These are phyloP conservation scores for Macrocentrus cingulum DNA, from an alignment of 1,140 invertebrate species.

Conservation along the genomic window DNA sequence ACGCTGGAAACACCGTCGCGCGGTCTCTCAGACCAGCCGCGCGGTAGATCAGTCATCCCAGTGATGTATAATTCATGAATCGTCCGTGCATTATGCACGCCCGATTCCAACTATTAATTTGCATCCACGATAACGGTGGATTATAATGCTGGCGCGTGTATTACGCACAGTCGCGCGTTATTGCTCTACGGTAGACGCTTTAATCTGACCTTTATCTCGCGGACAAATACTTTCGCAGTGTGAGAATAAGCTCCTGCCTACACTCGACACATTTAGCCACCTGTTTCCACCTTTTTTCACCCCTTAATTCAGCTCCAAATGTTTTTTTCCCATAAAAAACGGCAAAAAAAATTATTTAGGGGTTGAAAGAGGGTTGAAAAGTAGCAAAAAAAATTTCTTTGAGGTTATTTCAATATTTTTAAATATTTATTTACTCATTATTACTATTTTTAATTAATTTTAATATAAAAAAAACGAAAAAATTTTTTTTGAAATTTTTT, in stretches of 20 bases:
- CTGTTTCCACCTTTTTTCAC: too few species aligned
- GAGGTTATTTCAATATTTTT: too few species aligned
- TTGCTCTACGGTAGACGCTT: conserved; percentile 21
- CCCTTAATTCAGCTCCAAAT: too few species aligned
- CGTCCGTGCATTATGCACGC: conserved; percentile 31
- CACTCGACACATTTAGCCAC: conserved; percentile 6
- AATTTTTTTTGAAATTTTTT: too few species aligned
- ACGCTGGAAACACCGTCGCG: not conserved
- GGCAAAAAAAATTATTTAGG: too few species aligned
- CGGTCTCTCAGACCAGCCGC: conserved; percentile 15
- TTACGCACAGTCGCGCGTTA: conserved; percentile 23
- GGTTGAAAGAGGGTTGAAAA: too few species aligned
- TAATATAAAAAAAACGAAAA: too few species aligned
- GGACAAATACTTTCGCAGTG: too few species aligned
- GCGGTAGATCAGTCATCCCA: conserved; percentile 33
- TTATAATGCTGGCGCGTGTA: conserved; percentile 30
- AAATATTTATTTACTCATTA: too few species aligned
- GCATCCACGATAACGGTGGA: conserved; percentile 33
- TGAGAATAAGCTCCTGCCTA: not conserved
- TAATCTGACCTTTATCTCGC: conserved; percentile 18
- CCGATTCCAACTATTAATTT: conserved; percentile 35
- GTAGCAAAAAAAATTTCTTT: too few species aligned
- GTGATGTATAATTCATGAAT: conserved; percentile 35
- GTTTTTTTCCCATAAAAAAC: too few species aligned
- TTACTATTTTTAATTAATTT: too few species aligned